These are phyloP conservation scores for Platysteira castanea DNA, from an alignment of 2,113 vertebrate species.

Conservation along the genomic window DNA sequence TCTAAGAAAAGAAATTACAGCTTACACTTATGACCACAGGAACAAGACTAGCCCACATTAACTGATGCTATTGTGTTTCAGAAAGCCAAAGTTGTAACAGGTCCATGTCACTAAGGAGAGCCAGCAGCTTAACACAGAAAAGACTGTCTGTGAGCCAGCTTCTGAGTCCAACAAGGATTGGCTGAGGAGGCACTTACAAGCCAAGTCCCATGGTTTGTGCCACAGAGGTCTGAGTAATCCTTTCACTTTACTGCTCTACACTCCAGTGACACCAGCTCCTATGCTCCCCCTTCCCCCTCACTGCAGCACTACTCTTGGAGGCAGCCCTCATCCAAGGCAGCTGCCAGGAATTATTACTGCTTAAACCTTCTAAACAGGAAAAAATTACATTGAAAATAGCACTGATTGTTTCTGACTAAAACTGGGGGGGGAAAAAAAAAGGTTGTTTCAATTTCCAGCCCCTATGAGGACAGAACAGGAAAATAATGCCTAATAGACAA, in stretches of 20 bases:
- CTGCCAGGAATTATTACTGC: not conserved
- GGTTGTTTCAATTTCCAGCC: not conserved
- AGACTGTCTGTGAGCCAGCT: not conserved
- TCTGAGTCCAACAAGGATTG: not conserved
- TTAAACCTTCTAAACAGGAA: not conserved
- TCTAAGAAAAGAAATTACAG: constrained; percentile 68
- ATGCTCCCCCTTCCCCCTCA: not conserved
- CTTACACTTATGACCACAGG: not conserved
- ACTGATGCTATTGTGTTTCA: not conserved
- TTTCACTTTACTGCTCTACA: not conserved
- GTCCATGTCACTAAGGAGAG: not conserved
- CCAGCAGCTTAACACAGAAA: not conserved
- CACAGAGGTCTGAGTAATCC: not conserved
- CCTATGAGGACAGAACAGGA: not conserved
- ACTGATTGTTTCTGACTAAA: not conserved
- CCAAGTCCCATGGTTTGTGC: not conserved
- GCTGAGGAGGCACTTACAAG: not conserved
- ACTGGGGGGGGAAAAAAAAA: not conserved
- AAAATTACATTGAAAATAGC: not conserved
- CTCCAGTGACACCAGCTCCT: not conserved
- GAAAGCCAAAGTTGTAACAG: not conserved
- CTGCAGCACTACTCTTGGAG: not conserved
- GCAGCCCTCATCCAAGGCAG: not conserved
- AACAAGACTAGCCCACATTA: not conserved
- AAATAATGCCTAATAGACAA: not conserved